phyloP scores from a whole-genome alignment of 1,140 invertebrate genomes.

The Eumeta japonica region DNA sequence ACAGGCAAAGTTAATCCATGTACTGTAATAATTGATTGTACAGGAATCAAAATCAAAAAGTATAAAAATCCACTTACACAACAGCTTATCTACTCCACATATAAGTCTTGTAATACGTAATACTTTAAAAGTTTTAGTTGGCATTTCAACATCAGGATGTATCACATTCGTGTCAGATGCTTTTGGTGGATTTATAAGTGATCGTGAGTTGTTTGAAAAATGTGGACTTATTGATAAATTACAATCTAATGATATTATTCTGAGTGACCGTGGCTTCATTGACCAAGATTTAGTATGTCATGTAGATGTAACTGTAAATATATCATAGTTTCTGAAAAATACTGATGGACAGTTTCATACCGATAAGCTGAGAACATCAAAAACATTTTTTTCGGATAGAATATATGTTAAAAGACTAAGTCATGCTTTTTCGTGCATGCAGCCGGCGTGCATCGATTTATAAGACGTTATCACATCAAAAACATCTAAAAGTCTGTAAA shows the following conservation, averaged over 20 bases:
- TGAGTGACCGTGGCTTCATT: constrained; percentile 4
- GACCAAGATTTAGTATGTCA: constrained; percentile 5
- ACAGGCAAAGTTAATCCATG: constrained; percentile 2
- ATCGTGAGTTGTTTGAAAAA: constrained; percentile 5
- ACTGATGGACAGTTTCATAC: constrained; percentile 3
- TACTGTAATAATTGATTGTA: constrained; percentile 7
- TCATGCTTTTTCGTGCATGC: too few relatives aligned
- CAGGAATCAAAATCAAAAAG: constrained; percentile 6
- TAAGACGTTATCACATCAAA: too few relatives aligned
- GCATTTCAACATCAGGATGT: constrained; percentile 6
- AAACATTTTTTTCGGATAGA: constrained; percentile 3
- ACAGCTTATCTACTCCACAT: constrained; percentile 3
- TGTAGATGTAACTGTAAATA: constrained; percentile 3
- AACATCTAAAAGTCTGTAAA: too few relatives aligned
- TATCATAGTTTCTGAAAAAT: constrained; percentile 4
- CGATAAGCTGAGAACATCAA: constrained; percentile 1
- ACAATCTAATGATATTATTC: not conserved
- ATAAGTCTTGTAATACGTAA: constrained; percentile 5
- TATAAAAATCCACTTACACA: constrained; percentile 2
- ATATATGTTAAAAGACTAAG: constrained; percentile 6
- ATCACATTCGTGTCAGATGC: constrained; percentile 6
- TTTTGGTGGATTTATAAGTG: constrained; percentile 5
- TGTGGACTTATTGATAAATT: constrained; percentile 4
- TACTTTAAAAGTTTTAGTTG: constrained; percentile 6
- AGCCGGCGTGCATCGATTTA: too few relatives aligned